A percentile compares a stretch with the other conserved stretches of the same genome.
Evolutionary conservation across 92 coral and sea anemone genomes (phyloP).

Genomic region (Porites divaricata): DNA sequence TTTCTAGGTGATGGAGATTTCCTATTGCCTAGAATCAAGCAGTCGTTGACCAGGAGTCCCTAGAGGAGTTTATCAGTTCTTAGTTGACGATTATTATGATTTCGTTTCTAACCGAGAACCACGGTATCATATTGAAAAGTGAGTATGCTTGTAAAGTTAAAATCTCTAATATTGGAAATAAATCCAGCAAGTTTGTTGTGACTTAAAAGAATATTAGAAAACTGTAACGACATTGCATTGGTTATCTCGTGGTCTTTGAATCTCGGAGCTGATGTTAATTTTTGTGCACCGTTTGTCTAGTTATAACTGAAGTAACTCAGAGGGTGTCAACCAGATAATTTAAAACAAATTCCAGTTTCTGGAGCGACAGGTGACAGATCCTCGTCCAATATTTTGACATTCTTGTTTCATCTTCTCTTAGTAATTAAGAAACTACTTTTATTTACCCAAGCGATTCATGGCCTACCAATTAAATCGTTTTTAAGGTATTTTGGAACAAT

Average conservation of each 20-base stretch:
- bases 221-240: not conserved
- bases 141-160: not conserved
- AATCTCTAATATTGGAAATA: not conserved
- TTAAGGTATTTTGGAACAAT: slow-evolving; percentile 80
- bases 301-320: slow-evolving; percentile 25
- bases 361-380: slow-evolving; percentile 73
- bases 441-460: slow-evolving; percentile 69
- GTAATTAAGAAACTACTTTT: slow-evolving; percentile 72
- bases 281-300: slow-evolving; percentile 31
- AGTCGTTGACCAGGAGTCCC: too few relatives aligned
- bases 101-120: slow-evolving; percentile 21
- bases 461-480: slow-evolving; percentile 93
- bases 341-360: slow-evolving; percentile 41
- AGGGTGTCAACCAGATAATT: slow-evolving; percentile 30
- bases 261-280: slow-evolving; percentile 7
- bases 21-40: not conserved
- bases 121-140: slow-evolving; percentile 12
- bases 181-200: not conserved
- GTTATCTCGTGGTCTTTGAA: not conserved
- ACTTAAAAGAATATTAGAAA: not conserved
- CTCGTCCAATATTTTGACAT: slow-evolving; percentile 41
- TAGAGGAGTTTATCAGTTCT: slow-evolving; percentile 6
- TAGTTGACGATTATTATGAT: slow-evolving; percentile 30
- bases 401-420: slow-evolving; percentile 68
- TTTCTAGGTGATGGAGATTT: not conserved